Conservation (phyloP, 2,888 invertebrate genomes). For the Campaea margaritaria region DNA sequence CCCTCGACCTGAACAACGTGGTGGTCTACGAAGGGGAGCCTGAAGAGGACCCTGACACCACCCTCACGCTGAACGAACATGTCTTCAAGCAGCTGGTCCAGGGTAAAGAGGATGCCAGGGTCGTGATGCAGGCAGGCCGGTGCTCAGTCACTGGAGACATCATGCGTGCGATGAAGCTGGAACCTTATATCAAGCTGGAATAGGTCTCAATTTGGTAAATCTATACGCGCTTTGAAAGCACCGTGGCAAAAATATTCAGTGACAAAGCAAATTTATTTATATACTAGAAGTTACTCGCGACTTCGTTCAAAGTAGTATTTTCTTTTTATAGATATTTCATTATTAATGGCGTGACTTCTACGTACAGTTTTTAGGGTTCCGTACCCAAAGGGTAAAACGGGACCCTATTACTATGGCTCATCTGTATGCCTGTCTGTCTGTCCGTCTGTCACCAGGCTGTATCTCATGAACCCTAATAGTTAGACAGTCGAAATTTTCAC, state of each 20-base stretch:
- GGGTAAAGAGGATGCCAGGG: constrained; percentile 71
- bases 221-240: neutral
- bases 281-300: too few relatives aligned
- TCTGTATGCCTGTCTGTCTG: too few relatives aligned
- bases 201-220: constrained; percentile 38
- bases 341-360: too few relatives aligned
- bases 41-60: constrained; percentile 75
- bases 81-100: constrained; percentile 74
- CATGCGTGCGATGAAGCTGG: constrained; percentile 82
- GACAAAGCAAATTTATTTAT: too few relatives aligned
- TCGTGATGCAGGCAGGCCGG: constrained; percentile 77
- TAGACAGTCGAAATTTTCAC: too few relatives aligned
- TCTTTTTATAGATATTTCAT: too few relatives aligned
- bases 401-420: too few relatives aligned
- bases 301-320: too few relatives aligned
- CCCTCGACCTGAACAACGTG: constrained; percentile 75
- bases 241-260: neutral
- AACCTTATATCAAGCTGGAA: constrained; percentile 75
- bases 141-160: constrained; percentile 82
- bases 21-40: constrained; percentile 78
- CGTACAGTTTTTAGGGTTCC: too few relatives aligned
- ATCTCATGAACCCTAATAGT: too few relatives aligned
- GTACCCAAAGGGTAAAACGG: too few relatives aligned
- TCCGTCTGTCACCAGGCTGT: too few relatives aligned
- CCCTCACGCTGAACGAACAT: constrained; percentile 76